Conservation (phyloP, 2,888 invertebrate genomes). For the Xiphydria camelus region DNA sequence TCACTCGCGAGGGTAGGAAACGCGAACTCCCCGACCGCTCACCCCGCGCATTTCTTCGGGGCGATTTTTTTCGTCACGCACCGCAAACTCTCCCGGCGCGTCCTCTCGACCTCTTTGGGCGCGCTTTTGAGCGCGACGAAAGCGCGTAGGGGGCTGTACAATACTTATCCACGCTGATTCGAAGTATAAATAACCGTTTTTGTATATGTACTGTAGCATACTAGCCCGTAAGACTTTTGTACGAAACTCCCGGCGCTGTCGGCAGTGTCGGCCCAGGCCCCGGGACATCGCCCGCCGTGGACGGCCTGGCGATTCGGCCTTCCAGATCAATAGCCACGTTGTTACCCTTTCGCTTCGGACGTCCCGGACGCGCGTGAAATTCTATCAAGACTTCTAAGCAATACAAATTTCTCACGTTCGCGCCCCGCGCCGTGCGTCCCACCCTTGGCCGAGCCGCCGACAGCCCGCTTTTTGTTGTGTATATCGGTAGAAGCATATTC, state of each 20-base stretch:
- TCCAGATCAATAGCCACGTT: constrained; percentile 14
- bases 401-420: constrained; percentile 37
- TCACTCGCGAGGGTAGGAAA: no score
- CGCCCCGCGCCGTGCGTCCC: constrained; percentile 62
- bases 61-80: not conserved
- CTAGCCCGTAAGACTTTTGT: constrained; percentile 45
- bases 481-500: constrained; percentile 49
- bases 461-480: constrained; percentile 42
- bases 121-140: no score
- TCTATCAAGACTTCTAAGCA: not conserved
- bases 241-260: constrained; percentile 23
- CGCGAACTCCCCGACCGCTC: no score
- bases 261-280: no score
- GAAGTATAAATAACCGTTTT: constrained; percentile 22
- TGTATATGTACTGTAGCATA: constrained; percentile 56
- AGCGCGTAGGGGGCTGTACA: constrained; percentile 2
- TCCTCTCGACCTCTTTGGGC: no score
- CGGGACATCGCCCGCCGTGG: no score
- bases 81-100: not conserved
- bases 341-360: no score
- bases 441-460: constrained; percentile 39
- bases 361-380: no score
- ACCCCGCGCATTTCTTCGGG: no score
- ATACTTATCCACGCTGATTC: not conserved
- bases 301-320: no score